Evolutionary conservation across 2,797 vertebrate species (phyloP).

Genomic region (Lates japonicus): DNA sequence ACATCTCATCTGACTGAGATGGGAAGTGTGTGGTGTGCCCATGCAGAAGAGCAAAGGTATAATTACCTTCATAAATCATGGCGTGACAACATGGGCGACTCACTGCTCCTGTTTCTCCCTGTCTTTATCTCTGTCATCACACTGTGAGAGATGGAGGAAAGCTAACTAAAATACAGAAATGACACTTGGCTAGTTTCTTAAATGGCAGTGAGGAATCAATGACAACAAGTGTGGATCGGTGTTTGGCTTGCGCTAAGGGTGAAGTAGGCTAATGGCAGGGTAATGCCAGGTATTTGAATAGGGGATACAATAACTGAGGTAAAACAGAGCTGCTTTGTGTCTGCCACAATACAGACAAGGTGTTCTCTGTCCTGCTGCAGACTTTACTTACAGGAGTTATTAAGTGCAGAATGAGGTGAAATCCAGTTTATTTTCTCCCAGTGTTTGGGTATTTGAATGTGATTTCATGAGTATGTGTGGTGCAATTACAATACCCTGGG

Average conservation of each 20-base stretch:
- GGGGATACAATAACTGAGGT: constrained; percentile 36
- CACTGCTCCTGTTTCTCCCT: constrained; percentile 36
- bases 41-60: constrained; percentile 65
- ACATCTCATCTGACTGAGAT: constrained; percentile 30
- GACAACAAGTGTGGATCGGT: neutral
- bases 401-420: constrained; percentile 30
- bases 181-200: neutral
- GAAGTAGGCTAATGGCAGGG: constrained; percentile 30
- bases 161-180: neutral
- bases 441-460: constrained; percentile 27
- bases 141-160: constrained; percentile 1
- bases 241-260: neutral
- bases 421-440: constrained; percentile 27
- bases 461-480: constrained; percentile 14
- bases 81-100: constrained; percentile 36
- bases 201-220: constrained; percentile 14
- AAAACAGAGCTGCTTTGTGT: constrained; percentile 48
- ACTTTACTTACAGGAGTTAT: constrained; percentile 31
- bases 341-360: constrained; percentile 44
- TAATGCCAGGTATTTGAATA: constrained; percentile 48
- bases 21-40: constrained; percentile 42
- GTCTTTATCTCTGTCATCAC: constrained; percentile 26
- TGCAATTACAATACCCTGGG: neutral
- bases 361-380: constrained; percentile 41
- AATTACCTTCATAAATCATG: constrained; percentile 73